A percentile compares a stretch with the other conserved stretches of the same genome.
phyloP scores from a whole-genome alignment of 2,797 vertebrate species.

The Aplochiton taeniatus region DNA sequence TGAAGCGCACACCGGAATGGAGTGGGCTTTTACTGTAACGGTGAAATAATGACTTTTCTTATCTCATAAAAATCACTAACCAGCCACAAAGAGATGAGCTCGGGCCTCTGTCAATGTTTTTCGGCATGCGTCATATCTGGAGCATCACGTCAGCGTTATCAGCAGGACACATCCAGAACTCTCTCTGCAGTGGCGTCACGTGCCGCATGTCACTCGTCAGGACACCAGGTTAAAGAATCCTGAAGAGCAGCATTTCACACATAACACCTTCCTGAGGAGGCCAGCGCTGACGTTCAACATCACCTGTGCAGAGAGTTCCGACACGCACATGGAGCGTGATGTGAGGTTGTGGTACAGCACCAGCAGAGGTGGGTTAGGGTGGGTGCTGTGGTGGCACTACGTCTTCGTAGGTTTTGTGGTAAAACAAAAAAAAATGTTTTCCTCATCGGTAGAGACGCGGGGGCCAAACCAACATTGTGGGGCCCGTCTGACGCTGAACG shows the following conservation, averaged over 20 bases:
- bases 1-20: neutral
- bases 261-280: constrained; percentile 15
- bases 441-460: constrained; percentile 37
- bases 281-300: neutral
- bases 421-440: constrained; percentile 38
- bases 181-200: constrained; percentile 34
- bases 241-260: constrained; percentile 55
- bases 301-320: neutral
- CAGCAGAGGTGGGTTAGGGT: no score
- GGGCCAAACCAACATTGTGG: constrained; percentile 53
- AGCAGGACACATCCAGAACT: constrained; percentile 24
- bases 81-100: neutral
- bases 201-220: constrained; percentile 1
- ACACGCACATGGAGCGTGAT: neutral
- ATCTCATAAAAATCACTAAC: neutral
- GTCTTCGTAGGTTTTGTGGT: neutral
- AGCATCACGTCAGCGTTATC: constrained; percentile 17
- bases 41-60: neutral
- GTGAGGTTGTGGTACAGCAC: neutral
- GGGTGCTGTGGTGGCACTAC: no score
- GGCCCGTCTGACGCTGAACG: constrained; percentile 42
- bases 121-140: neutral
- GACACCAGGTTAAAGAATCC: constrained; percentile 27
- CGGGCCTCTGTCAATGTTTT: neutral
- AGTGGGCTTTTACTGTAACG: neutral